Percentiles rank a stretch among this genome's conserved stretches.
Conservation (phyloP, 2,797 vertebrate genomes). For the Anguilla obscura region DNA sequence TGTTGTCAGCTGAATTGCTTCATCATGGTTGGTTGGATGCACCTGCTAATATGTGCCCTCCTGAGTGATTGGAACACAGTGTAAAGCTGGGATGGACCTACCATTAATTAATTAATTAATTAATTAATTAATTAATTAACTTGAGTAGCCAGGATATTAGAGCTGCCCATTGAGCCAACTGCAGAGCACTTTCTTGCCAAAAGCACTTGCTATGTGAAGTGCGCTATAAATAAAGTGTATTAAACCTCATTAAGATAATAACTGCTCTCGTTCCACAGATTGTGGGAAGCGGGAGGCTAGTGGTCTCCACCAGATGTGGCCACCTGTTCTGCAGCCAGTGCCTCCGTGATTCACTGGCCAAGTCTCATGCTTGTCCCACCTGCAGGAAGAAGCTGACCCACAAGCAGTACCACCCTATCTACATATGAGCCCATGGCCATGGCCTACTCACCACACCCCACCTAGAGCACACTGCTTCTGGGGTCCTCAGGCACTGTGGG, state of each 20-base stretch:
- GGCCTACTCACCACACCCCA: not conserved
- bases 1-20: too few relatives aligned
- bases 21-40: too few relatives aligned
- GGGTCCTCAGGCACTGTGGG: not conserved
- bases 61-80: too few relatives aligned
- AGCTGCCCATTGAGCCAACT: not conserved
- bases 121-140: too few relatives aligned
- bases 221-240: not conserved
- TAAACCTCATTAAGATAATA: not conserved
- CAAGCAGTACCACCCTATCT: conserved; percentile 81
- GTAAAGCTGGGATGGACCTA: not conserved
- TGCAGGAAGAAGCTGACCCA: conserved; percentile 80
- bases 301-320: conserved; percentile 80
- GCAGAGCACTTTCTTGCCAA: not conserved
- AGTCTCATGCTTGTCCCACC: conserved; percentile 75
- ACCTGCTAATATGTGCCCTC: too few relatives aligned
- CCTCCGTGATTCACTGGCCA: conserved; percentile 76
- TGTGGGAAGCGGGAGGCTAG: conserved; percentile 72
- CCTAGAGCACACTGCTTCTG: not conserved
- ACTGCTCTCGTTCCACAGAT: conserved; percentile 62
- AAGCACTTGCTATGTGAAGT: not conserved
- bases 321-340: conserved; percentile 83
- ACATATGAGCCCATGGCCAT: conserved; percentile 56
- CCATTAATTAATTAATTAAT: not conserved
- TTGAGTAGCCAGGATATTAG: not conserved